Conservation (phyloP, 2,113 vertebrate genomes). For the Heterotilapia buettikoferi region DNA sequence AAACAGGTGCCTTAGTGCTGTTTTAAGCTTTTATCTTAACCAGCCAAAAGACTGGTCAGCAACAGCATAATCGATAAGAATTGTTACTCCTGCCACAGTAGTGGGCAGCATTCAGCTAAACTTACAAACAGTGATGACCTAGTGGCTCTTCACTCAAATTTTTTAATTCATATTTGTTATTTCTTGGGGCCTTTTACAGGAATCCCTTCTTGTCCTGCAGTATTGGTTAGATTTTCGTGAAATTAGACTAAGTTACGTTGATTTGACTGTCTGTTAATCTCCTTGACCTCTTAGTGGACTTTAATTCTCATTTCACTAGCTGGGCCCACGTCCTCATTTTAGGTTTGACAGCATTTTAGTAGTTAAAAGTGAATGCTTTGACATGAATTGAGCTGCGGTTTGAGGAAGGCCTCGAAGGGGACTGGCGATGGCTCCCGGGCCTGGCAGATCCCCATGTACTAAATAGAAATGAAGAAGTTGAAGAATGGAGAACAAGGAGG, state of each 20-base stretch:
- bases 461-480: background rate
- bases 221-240: background rate
- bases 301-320: background rate
- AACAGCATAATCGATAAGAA: background rate
- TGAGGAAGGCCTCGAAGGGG: background rate
- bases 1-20: background rate
- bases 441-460: background rate
- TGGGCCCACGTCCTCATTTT: background rate
- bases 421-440: background rate
- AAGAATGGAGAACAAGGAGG: background rate
- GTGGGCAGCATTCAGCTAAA: background rate
- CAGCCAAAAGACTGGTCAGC: background rate
- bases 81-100: background rate
- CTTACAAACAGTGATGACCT: background rate
- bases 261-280: background rate
- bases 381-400: background rate
- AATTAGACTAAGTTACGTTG: background rate
- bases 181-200: background rate
- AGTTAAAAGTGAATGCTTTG: background rate
- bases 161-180: background rate
- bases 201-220: background rate
- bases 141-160: background rate
- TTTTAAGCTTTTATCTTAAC: background rate
- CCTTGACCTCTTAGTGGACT: background rate
- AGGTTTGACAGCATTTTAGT: background rate